Conservation (phyloP, 2,113 vertebrate genomes). For the Nematolebias whitei region DNA sequence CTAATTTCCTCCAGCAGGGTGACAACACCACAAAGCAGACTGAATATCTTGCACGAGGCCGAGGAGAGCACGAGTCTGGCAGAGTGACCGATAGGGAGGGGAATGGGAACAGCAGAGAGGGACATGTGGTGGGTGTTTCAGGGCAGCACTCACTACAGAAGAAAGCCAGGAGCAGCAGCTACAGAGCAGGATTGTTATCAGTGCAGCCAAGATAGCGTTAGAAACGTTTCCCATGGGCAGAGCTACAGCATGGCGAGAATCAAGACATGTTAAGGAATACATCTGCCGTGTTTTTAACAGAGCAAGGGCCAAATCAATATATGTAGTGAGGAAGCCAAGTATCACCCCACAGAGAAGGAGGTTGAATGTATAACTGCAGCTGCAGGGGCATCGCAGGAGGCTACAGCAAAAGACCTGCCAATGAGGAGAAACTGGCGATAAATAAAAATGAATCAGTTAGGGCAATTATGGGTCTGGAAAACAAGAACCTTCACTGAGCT, state of each 20-base stretch:
- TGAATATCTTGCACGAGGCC: slow-evolving; percentile 22
- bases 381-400: background rate
- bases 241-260: slow-evolving; percentile 35
- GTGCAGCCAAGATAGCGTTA: slow-evolving; percentile 20
- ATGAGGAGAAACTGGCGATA: slow-evolving; percentile 7
- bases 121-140: slow-evolving; percentile 45
- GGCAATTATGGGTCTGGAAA: slow-evolving; percentile 21
- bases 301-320: slow-evolving; percentile 52
- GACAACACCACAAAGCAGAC: slow-evolving; percentile 20
- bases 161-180: slow-evolving; percentile 39
- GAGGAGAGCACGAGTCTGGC: slow-evolving; percentile 26
- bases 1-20: slow-evolving; percentile 13
- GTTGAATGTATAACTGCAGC: slow-evolving; percentile 25
- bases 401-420: background rate
- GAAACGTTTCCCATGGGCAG: slow-evolving; percentile 20
- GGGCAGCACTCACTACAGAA: slow-evolving; percentile 45
- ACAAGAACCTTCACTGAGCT: background rate
- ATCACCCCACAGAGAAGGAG: slow-evolving; percentile 15
- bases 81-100: slow-evolving; percentile 19
- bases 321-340: slow-evolving; percentile 37
- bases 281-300: slow-evolving; percentile 49
- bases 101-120: slow-evolving; percentile 23
- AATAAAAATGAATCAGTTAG: slow-evolving; percentile 20
- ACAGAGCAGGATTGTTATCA: slow-evolving; percentile 59
- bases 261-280: slow-evolving; percentile 55